Conservation (phyloP, 2,888 invertebrate genomes). For the Dichetophora obliterata region DNA sequence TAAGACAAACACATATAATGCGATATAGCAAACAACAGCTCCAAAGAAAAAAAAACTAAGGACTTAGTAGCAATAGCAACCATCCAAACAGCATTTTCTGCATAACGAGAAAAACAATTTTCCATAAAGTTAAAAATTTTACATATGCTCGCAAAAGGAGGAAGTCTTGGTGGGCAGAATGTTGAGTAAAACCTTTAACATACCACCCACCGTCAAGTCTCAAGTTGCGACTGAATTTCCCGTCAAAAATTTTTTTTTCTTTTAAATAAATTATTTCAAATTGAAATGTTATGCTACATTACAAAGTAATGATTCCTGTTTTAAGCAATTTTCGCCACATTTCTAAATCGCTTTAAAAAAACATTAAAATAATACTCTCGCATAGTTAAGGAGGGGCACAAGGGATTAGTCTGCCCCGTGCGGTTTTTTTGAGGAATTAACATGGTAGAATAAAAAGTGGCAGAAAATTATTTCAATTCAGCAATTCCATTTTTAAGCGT, state of each 20-base stretch:
- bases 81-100: slow-evolving; percentile 8
- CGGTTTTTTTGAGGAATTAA: no score
- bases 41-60: neutral
- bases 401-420: no score
- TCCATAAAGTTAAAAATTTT: slow-evolving; percentile 47
- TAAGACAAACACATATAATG: slow-evolving; percentile 5
- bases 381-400: no score
- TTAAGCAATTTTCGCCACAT: no score
- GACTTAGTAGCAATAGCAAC: slow-evolving; percentile 6
- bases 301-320: no score
- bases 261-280: neutral
- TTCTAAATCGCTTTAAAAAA: no score
- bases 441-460: no score
- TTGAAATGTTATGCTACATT: no score
- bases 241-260: neutral
- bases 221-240: neutral
- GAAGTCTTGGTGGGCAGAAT: neutral
- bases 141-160: slow-evolving; percentile 15
- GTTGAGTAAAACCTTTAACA: neutral
- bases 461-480: no score
- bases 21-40: neutral
- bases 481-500: no score
- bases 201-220: neutral
- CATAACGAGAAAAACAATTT: slow-evolving; percentile 43
- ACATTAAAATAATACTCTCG: no score